Conservation (phyloP, 2,797 vertebrate species). For the Pipistrellus pipistrellus region DNA sequence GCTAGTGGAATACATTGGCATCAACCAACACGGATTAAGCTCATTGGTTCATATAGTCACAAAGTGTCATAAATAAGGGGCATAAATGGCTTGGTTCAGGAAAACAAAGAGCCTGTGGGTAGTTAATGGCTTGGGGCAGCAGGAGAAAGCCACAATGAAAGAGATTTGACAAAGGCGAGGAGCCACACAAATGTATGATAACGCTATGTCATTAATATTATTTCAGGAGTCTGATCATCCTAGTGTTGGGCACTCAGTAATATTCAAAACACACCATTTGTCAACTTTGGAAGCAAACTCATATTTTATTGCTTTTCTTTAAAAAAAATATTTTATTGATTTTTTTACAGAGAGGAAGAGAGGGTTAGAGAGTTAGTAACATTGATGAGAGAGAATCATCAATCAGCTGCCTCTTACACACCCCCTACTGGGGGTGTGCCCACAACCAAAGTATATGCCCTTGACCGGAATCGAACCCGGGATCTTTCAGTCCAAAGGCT, state of each 20-base stretch:
- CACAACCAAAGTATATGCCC: too few relatives aligned
- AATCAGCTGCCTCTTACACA: too few relatives aligned
- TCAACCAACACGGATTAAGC: background rate
- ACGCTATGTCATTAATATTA: background rate
- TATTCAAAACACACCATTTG: background rate
- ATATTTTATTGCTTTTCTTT: background rate
- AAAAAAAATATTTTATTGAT: too few relatives aligned
- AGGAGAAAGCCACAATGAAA: background rate
- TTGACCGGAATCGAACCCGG: too few relatives aligned
- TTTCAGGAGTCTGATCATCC: background rate
- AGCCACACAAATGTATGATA: background rate
- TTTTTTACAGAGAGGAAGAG: too few relatives aligned
- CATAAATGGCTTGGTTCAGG: background rate
- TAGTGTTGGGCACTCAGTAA: background rate
- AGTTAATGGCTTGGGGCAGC: background rate
- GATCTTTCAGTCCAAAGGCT: too few relatives aligned
- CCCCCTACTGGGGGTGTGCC: too few relatives aligned
- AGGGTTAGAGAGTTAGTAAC: too few relatives aligned
- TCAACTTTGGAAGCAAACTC: background rate
- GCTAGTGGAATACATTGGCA: background rate
- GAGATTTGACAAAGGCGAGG: background rate
- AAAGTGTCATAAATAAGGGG: background rate
- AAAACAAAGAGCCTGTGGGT: background rate
- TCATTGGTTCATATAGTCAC: background rate
- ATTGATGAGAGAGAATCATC: too few relatives aligned